A percentile compares a stretch with the other conserved stretches of the same genome.
phyloP scores from a whole-genome alignment of 2,888 invertebrate species.

The Tenthredo amoena region DNA sequence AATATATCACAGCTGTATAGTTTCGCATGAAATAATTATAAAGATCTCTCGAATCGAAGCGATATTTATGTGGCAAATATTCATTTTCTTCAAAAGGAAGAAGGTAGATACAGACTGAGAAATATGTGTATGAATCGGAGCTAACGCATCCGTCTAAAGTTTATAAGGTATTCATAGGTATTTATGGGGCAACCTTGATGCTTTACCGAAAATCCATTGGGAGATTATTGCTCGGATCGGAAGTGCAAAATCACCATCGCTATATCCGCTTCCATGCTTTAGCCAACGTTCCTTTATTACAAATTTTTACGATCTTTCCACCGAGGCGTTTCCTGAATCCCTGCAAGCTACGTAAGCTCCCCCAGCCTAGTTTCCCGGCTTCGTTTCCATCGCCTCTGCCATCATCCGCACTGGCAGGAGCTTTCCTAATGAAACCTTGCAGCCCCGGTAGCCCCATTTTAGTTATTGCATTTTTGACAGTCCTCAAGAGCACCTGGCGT shows the following conservation, averaged over 20 bases:
- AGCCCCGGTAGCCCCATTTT: constrained; percentile 22
- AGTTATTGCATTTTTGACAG: constrained; percentile 45
- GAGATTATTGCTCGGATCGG: constrained; percentile 28
- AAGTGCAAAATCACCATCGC: constrained; percentile 8
- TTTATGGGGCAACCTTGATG: background rate
- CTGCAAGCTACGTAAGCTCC: constrained; percentile 20
- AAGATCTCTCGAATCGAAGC: background rate
- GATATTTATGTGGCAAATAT: background rate
- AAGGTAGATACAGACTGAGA: background rate
- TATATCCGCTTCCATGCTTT: background rate
- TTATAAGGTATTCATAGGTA: constrained; percentile 28
- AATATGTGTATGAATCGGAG: background rate
- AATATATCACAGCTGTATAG: background rate
- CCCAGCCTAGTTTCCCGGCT: constrained; percentile 21
- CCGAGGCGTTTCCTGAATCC: constrained; percentile 21
- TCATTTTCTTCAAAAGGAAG: background rate
- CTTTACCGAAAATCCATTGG: constrained; percentile 23
- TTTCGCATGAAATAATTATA: background rate
- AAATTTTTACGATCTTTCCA: constrained; percentile 41
- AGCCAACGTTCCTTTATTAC: constrained; percentile 31
- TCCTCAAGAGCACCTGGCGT: constrained; percentile 27
- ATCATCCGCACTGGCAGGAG: constrained; percentile 14
- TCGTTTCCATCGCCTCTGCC: constrained; percentile 33
- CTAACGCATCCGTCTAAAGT: background rate
- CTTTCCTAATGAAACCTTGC: constrained; percentile 37